A percentile compares a stretch with the other conserved stretches of the same genome.
Conservation (phyloP, 2,113 vertebrate species). For the Calyptomena viridis region DNA sequence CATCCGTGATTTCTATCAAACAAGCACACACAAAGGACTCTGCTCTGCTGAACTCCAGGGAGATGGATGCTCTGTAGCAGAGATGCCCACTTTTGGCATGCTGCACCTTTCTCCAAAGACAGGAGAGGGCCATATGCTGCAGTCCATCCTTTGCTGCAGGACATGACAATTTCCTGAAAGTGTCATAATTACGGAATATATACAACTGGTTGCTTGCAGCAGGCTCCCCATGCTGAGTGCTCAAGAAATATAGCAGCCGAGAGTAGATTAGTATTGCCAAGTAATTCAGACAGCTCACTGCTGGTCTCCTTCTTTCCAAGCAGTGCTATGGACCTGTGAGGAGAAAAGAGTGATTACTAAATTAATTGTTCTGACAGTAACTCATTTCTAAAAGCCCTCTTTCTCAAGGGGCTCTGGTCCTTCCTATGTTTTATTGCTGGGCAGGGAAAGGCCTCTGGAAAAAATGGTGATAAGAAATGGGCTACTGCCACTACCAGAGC, state of each 20-base stretch:
- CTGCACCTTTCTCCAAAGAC: not conserved
- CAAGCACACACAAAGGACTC: not conserved
- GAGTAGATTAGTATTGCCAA: not conserved
- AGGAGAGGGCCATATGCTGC: not conserved
- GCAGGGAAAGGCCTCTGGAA: not conserved
- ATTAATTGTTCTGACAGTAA: constrained; percentile 31
- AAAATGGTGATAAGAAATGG: not conserved
- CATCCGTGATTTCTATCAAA: not conserved
- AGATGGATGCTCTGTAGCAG: not conserved
- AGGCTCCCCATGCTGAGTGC: not conserved
- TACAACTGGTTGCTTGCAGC: not conserved
- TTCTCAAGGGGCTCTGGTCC: not conserved
- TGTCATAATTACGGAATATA: not conserved
- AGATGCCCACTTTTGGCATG: not conserved
- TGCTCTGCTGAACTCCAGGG: not conserved
- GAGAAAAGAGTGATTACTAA: not conserved
- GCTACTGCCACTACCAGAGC: not conserved
- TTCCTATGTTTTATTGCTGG: not conserved
- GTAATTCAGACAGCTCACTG: not conserved
- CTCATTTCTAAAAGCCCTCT: constrained; percentile 1
- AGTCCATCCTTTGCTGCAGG: not conserved
- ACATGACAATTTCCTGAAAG: not conserved
- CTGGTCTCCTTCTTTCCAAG: not conserved
- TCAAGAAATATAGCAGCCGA: not conserved
- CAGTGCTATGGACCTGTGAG: not conserved